Evolutionary conservation across 2,888 invertebrate species (phyloP).

Genomic region (Cephus pygmeus): DNA sequence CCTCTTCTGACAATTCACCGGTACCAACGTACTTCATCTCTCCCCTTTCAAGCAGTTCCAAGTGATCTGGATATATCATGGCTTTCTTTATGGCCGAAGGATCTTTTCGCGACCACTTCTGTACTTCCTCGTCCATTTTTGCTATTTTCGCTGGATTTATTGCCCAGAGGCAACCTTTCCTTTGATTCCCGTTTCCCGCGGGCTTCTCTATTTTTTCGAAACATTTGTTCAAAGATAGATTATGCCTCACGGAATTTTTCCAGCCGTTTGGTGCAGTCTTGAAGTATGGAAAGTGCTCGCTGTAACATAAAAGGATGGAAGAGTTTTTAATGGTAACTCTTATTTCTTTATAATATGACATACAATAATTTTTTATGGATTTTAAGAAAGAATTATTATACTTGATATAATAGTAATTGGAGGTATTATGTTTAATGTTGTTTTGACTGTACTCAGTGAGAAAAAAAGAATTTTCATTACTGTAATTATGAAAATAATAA

Average conservation of each 20-base stretch:
- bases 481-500: neutral
- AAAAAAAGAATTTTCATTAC: neutral
- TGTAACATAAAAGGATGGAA: constrained; percentile 66
- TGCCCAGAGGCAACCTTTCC: constrained; percentile 94
- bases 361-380: constrained; percentile 4
- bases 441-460: neutral
- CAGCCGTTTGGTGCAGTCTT: constrained; percentile 98
- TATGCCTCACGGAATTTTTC: constrained; percentile 99
- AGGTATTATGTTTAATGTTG: neutral
- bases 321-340: neutral
- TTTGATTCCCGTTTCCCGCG: constrained; percentile 84
- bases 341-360: neutral
- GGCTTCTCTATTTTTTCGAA: constrained; percentile 98
- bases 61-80: constrained; percentile 92
- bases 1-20: constrained; percentile 75
- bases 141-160: constrained; percentile 94
- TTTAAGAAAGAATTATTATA: neutral
- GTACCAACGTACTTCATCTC: constrained; percentile 84
- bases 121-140: constrained; percentile 98
- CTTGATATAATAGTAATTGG: neutral
- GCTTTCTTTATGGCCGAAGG: constrained; percentile 91
- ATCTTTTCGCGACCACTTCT: constrained; percentile 97
- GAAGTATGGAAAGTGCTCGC: constrained; percentile 98
- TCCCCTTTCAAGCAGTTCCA: constrained; percentile 86
- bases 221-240: constrained; percentile 96